Evolutionary conservation across 1,140 invertebrate species (phyloP), one percentile per base, ranked within the genome.

Genomic region (Olivierus martensii): DNA sequence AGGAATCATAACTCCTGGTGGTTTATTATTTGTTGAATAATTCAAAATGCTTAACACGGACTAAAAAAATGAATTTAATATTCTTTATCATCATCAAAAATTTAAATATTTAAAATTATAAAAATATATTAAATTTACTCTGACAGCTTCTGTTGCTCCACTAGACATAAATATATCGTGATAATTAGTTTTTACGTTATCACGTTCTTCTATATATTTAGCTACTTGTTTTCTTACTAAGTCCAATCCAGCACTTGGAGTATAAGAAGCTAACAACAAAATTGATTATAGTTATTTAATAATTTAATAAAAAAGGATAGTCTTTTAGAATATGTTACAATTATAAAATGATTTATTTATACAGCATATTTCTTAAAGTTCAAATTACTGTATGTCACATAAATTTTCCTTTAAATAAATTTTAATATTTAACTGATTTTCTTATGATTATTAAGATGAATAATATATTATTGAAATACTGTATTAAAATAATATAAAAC

Each of bases 71-170:
- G 53, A 43, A 55, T 39, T 41, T 15, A 49, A 46, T n/a, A 15
- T 15, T n/a, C n/a, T 6, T 28, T 28, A 6, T 28, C 9, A 28
- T 9, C 9, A 28, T 28, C 46, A 28, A 28, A 28, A 28, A 9
- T 1, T 28, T 28, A 6, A 28, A 28, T 28, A 28, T 28, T 9
- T 28, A 28, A 28, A 28, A 28, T 28, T 28, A 28, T 28, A 4
- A 28, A 28, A 28, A 28, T 28, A 3, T 46, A 17, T 22, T 15
- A 46, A n/a, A n/a, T n/a, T 46, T 58, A 83, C 82, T 75, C 91
- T 88, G 63, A 96, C 94, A 47, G 79, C 86, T 65, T 88, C 87
- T 17, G 86, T 89, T 21, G 92, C 91, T 58, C 95, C 95, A 37
- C 81, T 85, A 37, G 83, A 84, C 9, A 99, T 72, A 51, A 91